phyloP scores from a whole-genome alignment of 2,797 vertebrate genomes.

The Cyclopterus lumpus region DNA sequence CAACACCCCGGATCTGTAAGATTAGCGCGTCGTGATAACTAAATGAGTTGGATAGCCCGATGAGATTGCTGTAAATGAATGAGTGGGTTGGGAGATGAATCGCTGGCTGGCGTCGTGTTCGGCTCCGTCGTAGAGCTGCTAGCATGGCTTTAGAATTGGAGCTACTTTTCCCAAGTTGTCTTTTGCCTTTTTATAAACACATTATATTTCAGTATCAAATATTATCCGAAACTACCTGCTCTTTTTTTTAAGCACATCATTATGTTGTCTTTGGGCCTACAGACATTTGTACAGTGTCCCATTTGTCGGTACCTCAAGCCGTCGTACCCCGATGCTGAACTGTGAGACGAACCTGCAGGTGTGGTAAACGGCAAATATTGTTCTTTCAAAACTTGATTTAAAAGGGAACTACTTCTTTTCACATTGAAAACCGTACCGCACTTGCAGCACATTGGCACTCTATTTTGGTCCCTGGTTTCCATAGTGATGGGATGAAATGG shows the following conservation, averaged over 20 bases:
- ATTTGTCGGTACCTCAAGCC: neutral
- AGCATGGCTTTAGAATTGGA: neutral
- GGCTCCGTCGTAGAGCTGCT: too few relatives aligned
- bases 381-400: slow-evolving; percentile 19
- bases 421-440: slow-evolving; percentile 28
- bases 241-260: neutral
- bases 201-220: neutral
- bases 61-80: neutral
- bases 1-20: neutral
- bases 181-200: neutral
- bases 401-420: slow-evolving; percentile 39
- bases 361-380: slow-evolving; percentile 4
- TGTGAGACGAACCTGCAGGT: neutral
- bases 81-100: neutral
- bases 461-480: slow-evolving; percentile 75
- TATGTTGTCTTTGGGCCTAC: neutral
- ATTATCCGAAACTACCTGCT: neutral
- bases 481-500: slow-evolving; percentile 71
- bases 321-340: neutral
- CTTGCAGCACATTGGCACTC: slow-evolving; percentile 55
- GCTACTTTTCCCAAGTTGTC: neutral
- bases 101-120: too few relatives aligned
- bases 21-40: neutral
- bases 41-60: neutral
- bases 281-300: neutral